Evolutionary conservation across 2,113 vertebrate species (phyloP).

Genomic region (Nothoprocta perdicaria): DNA sequence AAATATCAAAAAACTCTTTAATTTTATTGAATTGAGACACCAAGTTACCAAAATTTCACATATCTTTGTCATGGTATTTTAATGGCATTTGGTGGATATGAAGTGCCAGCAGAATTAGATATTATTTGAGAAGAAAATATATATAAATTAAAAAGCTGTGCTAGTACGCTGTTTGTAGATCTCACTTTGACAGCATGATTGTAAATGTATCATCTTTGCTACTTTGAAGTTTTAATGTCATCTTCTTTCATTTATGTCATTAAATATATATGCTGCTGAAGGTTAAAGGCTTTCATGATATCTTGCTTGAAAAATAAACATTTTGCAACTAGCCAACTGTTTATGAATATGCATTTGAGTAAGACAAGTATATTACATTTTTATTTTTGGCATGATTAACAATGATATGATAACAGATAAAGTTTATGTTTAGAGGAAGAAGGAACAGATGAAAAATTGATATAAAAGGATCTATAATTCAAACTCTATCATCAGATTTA

Average conservation of each 20-base stretch:
- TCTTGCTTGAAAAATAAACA: neutral
- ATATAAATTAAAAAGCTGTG: neutral
- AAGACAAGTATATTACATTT: neutral
- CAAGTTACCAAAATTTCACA: neutral
- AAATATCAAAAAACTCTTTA: neutral
- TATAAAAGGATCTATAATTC: neutral
- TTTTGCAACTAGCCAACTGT: neutral
- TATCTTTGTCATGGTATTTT: neutral
- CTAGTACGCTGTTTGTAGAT: conserved; percentile 1
- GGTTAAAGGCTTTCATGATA: conserved; percentile 37
- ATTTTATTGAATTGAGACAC: neutral
- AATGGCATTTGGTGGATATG: neutral
- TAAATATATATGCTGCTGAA: conserved; percentile 61
- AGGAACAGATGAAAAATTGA: neutral
- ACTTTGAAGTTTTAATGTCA: conserved; percentile 65
- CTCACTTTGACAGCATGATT: conserved; percentile 21
- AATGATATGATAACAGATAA: neutral
- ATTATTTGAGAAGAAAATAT: neutral
- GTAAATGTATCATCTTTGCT: conserved; percentile 26
- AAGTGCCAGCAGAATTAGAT: neutral
- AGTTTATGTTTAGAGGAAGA: neutral
- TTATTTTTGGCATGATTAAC: neutral
- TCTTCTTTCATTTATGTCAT: conserved; percentile 36
- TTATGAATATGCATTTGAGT: conserved; percentile 10
- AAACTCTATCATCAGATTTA: neutral